Base-by-base conservation (phyloP, 2,888 invertebrate genomes). In the Leptinotarsa tumamoca region DNA sequence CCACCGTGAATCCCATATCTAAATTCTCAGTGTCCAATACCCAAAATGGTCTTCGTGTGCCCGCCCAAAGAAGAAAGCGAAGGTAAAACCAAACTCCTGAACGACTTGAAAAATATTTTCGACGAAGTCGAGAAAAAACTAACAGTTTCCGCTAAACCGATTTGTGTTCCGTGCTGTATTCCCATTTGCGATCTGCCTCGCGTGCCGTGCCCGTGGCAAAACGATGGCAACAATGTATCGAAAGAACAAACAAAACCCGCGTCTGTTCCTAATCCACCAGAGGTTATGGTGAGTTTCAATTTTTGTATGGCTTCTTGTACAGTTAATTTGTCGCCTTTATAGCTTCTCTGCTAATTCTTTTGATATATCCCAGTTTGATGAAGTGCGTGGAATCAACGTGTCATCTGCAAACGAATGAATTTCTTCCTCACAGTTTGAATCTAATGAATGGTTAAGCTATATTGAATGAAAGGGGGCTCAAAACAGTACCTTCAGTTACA, bases 271-370 rank as follows among this genome's bases (percentile, higher is more conserved):
- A 67, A 76, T 76, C 90, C 91, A 2, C 85, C 91, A 63, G 90
- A 91, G 76, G 90, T 90, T 51, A 89, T 90, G 84, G 90, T 91
- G 77, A 89, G 90, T 79, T 63, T 4, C 18, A 54, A 54, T 54
- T 54, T 52, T 4, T 15, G 52, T 14, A 52, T 17, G 0, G n/a
- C 52, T 43, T 43, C 10, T 43, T 13, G 43, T 43, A 43, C 0
- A 43, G 43, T 43, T 43, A 10, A 43, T 43, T 43, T 43, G 1
- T 13, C 43, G 43, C 43, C 43, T 33, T 7, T 33, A 7, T 33
- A 33, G 33, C 33, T 33, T 33, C 33, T 33, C 33, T 43, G 10
- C 43, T 10, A 3, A 10, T 43, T 43, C 10, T 43, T 43, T 43
- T 10, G 13, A 43, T 10, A 43, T 10, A 10, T 10, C 7, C 3